Percentiles rank a stretch among this genome's conserved stretches.
These are phyloP conservation scores for Agrochola lychnidis DNA, from an alignment of 2,888 invertebrate species.

Conservation along the genomic window DNA sequence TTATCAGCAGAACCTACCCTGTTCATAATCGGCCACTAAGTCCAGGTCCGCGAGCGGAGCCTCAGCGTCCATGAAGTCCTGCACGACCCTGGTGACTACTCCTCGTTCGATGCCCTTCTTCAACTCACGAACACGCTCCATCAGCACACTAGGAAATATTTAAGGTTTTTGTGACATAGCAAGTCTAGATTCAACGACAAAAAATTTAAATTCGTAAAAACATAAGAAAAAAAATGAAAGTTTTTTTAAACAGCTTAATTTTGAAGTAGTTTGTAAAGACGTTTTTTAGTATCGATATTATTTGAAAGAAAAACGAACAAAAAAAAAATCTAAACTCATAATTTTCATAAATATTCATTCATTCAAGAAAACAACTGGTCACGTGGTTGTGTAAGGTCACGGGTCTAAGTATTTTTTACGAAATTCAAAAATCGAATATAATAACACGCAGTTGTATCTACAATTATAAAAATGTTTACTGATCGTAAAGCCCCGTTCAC, in stretches of 20 bases:
- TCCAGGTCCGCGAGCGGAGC: conserved; percentile 94
- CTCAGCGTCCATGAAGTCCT: conserved; percentile 98
- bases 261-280: background rate
- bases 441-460: background rate
- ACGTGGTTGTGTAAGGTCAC: background rate
- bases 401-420: too few species aligned
- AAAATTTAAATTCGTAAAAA: too few species aligned
- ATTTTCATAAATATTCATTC: too few species aligned
- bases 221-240: too few species aligned
- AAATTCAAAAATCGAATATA: background rate
- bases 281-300: background rate
- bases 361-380: background rate
- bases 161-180: background rate
- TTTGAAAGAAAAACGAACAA: background rate
- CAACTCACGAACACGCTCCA: conserved; percentile 96
- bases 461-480: too few species aligned
- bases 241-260: too few species aligned
- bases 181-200: background rate
- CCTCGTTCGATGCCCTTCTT: conserved; percentile 97
- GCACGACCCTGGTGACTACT: conserved; percentile 97
- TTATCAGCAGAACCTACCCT: conserved; percentile 68
- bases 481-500: too few species aligned
- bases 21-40: conserved; percentile 97
- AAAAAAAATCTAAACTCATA: background rate
- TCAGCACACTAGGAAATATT: conserved; percentile 69